Base-by-base conservation (phyloP, 53 echinoderm and acorn worm species). In the Echinarachnius parma region DNA sequence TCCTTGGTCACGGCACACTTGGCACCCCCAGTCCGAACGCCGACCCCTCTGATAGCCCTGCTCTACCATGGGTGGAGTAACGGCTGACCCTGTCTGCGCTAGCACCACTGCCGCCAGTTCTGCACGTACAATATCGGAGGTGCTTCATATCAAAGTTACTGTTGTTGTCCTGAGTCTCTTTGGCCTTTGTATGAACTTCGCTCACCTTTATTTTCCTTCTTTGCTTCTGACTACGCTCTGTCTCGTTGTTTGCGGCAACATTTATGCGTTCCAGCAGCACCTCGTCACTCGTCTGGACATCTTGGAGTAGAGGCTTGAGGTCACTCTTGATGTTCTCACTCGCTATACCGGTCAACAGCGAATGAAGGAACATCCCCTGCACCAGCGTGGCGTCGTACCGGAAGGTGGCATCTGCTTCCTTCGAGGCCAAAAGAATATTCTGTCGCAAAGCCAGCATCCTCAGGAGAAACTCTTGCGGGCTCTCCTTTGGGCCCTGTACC, bases 391-490 rank as follows among this genome's bases (percentile, higher is more conserved):
- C 47, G 22, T 53, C 57, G 56, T 54, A 74, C 2, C 31, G 3
- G 39, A 82, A 34, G 3, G 37, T 15, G 1, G 78, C 15, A 9
- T 52, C 62, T 2, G 37, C 57, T 21, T 82, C 82, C 28, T 82
- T 4, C 1, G 82, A 62, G 3, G 66, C 76, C 45, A 82, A 82
- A 14, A 58, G 10, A 1, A 82, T 62, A 21, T 64, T 76, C 22
- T 76, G 82, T 42, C 42, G 47, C 48, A 82, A n/a, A 18, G 64
- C 76, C 21, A 82, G 46, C 22, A 75, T 36, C n/a, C 75, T 0
- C 0, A 82, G 58, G 0, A 65, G 46, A 23, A 82, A 76, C 3
- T 62, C 39, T 18, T 56, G 65, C 2, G 76, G 28, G 0, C 64
- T 35, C 26, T 74, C 74, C 48, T 44, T 64, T 3, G 25, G 28